phyloP scores from a whole-genome alignment of 2,888 invertebrate genomes.

The Drosophila nr. medialis region DNA sequence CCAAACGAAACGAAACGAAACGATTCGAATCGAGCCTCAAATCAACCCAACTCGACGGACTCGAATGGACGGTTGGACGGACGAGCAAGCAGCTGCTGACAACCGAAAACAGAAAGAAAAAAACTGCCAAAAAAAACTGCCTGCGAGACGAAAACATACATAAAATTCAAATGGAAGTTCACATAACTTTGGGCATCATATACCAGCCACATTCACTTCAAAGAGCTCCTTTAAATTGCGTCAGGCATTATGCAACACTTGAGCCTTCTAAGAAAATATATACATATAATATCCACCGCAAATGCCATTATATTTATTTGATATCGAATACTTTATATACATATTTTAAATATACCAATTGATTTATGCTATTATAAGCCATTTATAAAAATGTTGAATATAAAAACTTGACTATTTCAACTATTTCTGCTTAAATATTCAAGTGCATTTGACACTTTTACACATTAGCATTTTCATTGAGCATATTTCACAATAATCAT shows the following conservation, averaged over 20 bases:
- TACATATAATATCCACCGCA: neutral
- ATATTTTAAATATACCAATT: too few species aligned
- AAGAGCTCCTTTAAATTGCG: constrained; percentile 3
- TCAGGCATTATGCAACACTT: constrained; percentile 12
- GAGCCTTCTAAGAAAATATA: neutral
- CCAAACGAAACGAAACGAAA: constrained; percentile 20
- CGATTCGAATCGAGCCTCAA: constrained; percentile 52
- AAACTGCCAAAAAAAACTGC: neutral
- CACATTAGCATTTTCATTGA: neutral
- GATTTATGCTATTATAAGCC: too few species aligned
- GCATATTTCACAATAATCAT: neutral
- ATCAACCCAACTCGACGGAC: constrained; percentile 50
- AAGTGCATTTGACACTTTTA: neutral
- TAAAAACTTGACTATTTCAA: too few species aligned
- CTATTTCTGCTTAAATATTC: neutral
- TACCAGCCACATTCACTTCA: constrained; percentile 13
- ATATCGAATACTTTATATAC: neutral
- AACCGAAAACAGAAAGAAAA: neutral
- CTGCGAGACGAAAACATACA: constrained; percentile 38
- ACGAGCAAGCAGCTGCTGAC: constrained; percentile 10
- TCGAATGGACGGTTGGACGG: constrained; percentile 11
- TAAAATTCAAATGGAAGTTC: constrained; percentile 48
- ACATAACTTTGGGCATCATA: constrained; percentile 35
- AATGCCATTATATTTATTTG: neutral
- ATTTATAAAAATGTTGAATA: too few species aligned